Evolutionary conservation across 2,888 invertebrate species (phyloP), one percentile per base, ranked within the genome.

Genomic region (Drosophila neutralis): DNA sequence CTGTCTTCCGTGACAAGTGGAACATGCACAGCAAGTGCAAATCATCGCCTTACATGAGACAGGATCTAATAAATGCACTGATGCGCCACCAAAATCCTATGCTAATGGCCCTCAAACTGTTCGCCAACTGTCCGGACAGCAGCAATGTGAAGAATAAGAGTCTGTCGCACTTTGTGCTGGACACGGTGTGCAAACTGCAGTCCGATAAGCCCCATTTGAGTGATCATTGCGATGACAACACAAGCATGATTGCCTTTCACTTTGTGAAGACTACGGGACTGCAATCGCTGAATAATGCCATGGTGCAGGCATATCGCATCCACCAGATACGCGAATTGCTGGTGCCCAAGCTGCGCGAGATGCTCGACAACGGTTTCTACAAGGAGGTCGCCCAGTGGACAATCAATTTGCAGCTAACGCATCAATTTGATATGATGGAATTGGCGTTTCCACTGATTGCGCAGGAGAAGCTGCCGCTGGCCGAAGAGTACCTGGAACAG

Each of bases 351-450:
- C 94, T 96, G 52, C 94, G 94, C 90, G 94, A 95, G 61, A 93
- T 95, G 87, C 92, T 95, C 52, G 80, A 91, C 15, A 92, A 93
- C 27, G 94, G 95, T 73, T 93, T 94, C 80, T 96, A 95, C 92
- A 97, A 96, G 94, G 96, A 95, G 94, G 97, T 96, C 33, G 95
- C 96, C 40, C 96, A 96, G 89, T 95, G 95, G 93, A 94, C 95
- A 10, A 94, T 95, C 62, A 94, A 95, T 60, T 93, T 97, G 87
- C 94, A 95, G 74, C 92, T 97, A 45, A 96, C 96, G 86, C 93
- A 95, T 72, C 93, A 95, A 64, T 96, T 97, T 91, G 93, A 94
- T 57, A 95, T 97, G 60, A 95, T 96, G 89, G 95, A 95, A 66
- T 94, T 97, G 80, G 91, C 97, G 10, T 94, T 98, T 74, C 98